Evolutionary conservation across 92 coral and sea anemone species (phyloP).

Genomic region (Scolanthus callimorphus): DNA sequence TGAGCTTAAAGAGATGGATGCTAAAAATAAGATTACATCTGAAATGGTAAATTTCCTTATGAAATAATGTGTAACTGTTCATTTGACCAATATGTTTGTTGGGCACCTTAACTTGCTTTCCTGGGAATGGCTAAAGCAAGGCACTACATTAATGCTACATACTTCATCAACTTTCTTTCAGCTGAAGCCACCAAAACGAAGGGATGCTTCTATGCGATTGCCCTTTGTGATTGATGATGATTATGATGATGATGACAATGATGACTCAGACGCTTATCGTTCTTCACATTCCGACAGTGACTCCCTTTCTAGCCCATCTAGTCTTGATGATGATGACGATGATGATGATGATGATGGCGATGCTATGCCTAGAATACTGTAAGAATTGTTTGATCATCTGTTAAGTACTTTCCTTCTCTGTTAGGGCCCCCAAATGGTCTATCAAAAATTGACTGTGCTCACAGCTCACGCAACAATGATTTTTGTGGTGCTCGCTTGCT

Average conservation of each 20-base stretch:
- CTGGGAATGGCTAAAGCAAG: no score
- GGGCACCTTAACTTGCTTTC: no score
- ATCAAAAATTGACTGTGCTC: no score
- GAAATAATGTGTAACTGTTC: not conserved
- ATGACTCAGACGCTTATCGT: conserved; percentile 4
- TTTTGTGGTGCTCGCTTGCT: no score
- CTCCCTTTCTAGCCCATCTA: no score
- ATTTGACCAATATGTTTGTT: not conserved
- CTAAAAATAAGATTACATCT: conserved; percentile 82
- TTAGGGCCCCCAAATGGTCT: no score
- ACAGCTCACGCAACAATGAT: no score
- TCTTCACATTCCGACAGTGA: not conserved
- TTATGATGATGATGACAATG: conserved; percentile 45
- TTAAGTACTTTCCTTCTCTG: no score
- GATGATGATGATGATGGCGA: conserved; percentile 17
- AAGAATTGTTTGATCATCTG: no score
- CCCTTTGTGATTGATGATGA: conserved; percentile 30
- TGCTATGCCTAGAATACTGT: not conserved
- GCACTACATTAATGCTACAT: no score
- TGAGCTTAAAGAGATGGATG: conserved; percentile 85
- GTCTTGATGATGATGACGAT: conserved; percentile 10
- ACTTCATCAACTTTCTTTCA: no score
- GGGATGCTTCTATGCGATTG: not conserved
- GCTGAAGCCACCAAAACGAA: conserved; percentile 1
- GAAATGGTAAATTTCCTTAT: conserved; percentile 64